Evolutionary conservation across 2,113 vertebrate species (phyloP).

Genomic region (Esox niger): DNA sequence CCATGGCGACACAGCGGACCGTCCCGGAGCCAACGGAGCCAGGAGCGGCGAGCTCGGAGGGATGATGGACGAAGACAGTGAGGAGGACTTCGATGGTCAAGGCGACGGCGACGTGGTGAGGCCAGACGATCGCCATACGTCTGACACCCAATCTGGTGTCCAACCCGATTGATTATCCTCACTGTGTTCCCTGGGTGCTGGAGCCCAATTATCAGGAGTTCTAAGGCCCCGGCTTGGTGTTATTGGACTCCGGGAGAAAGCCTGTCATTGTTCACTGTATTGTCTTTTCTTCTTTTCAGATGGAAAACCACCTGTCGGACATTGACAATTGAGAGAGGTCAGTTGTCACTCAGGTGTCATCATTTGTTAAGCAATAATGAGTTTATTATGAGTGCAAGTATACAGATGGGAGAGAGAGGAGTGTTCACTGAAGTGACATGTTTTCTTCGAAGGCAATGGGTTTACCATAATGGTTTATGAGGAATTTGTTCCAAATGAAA

Average conservation of each 20-base stretch:
- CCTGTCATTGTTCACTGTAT: background rate
- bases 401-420: too few species aligned
- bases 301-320: slow-evolving; percentile 70
- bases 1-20: slow-evolving; percentile 84
- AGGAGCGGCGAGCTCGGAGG: slow-evolving; percentile 86
- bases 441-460: too few species aligned
- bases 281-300: slow-evolving; percentile 54
- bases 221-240: background rate
- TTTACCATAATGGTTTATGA: too few species aligned
- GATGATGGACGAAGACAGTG: slow-evolving; percentile 85
- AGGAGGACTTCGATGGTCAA: slow-evolving; percentile 93
- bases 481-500: too few species aligned
- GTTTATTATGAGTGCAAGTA: background rate
- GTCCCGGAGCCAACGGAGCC: slow-evolving; percentile 81
- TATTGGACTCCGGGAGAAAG: background rate
- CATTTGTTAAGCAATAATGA: background rate
- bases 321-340: slow-evolving; percentile 72
- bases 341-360: slow-evolving; percentile 52
- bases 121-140: slow-evolving; percentile 1
- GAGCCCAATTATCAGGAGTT: background rate
- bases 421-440: too few species aligned
- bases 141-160: background rate
- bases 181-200: background rate
- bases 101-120: slow-evolving; percentile 88
- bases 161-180: too few species aligned